A percentile compares a stretch with the other conserved stretches of the same genome.
These are phyloP conservation scores for Mya arenaria DNA, from an alignment of 1,140 invertebrate species.

Conservation along the genomic window DNA sequence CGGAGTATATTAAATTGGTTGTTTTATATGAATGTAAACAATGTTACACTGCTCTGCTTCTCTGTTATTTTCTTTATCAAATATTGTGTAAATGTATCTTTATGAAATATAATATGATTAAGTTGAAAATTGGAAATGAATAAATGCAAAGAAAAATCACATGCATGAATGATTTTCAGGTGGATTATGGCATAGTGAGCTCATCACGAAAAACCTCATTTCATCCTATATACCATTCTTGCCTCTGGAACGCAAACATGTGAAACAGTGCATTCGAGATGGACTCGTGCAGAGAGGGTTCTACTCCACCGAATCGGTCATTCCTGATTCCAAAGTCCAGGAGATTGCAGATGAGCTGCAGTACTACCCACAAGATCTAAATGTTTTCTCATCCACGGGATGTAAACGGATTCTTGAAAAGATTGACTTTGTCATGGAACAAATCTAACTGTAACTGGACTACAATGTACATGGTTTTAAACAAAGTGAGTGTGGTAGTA, in stretches of 20 bases:
- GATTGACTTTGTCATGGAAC: conserved; percentile 66
- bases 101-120: too few species aligned
- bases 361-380: conserved; percentile 56
- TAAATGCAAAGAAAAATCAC: too few species aligned
- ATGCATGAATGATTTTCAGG: too few species aligned
- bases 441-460: too few species aligned
- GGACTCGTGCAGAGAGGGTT: conserved; percentile 72
- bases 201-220: conserved; percentile 93
- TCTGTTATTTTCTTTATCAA: too few species aligned
- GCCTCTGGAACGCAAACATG: conserved; percentile 93
- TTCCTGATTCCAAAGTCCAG: conserved; percentile 53
- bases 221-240: conserved; percentile 97
- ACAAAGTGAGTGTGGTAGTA: too few species aligned
- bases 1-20: too few species aligned
- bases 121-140: too few species aligned
- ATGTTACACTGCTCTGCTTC: too few species aligned
- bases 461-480: too few species aligned
- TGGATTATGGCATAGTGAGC: conserved; percentile 80
- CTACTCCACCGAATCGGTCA: conserved; percentile 19
- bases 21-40: too few species aligned
- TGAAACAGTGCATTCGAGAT: conserved; percentile 86
- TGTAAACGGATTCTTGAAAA: conserved; percentile 72
- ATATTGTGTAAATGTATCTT: too few species aligned
- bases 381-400: conserved; percentile 65
- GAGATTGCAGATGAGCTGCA: conserved; percentile 62